A percentile compares a stretch with the other conserved stretches of the same genome.
Evolutionary conservation across 92 coral and sea anemone species (phyloP).

Genomic region (Paragorgia papillata): DNA sequence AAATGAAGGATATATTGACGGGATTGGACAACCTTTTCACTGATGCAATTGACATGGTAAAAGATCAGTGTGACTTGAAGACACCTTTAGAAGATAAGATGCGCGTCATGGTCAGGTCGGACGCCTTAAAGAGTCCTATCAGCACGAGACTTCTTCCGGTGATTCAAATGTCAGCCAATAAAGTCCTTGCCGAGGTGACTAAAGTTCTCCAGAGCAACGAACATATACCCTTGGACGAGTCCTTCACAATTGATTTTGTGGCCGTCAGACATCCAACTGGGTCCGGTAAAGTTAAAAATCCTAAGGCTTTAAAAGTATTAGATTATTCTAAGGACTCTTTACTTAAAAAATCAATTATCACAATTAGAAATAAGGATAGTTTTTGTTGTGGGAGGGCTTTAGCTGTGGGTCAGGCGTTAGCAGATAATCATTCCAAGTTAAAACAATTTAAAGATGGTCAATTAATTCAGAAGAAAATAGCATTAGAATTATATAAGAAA

Average conservation of each 20-base stretch:
- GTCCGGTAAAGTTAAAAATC: conserved; percentile 21
- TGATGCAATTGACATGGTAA: conserved; percentile 20
- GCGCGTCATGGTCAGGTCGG: conserved; percentile 24
- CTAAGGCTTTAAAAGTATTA: conserved; percentile 1
- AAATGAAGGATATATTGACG: background rate
- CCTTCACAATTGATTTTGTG: conserved; percentile 32
- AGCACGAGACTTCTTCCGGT: conserved; percentile 34
- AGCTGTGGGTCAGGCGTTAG: background rate
- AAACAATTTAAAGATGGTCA: background rate
- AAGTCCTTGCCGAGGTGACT: conserved; percentile 36
- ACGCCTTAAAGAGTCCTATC: conserved; percentile 26
- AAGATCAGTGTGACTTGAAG: conserved; percentile 21
- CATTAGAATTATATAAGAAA: conserved; percentile 11
- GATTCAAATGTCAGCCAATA: conserved; percentile 28
- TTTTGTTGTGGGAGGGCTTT: conserved; percentile 4
- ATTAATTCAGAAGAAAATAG: conserved; percentile 3
- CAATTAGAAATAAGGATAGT: conserved; percentile 17
- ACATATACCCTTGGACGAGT: conserved; percentile 34
- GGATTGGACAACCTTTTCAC: background rate
- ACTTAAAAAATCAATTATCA: conserved; percentile 2
- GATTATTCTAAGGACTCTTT: conserved; percentile 21
- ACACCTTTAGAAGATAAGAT: conserved; percentile 24
- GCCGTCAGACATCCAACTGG: conserved; percentile 28
- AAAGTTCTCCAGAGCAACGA: conserved; percentile 47
- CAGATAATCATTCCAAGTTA: conserved; percentile 24